Conservation (phyloP, 2,888 invertebrate genomes). For the Entomobrya multifasciata region DNA sequence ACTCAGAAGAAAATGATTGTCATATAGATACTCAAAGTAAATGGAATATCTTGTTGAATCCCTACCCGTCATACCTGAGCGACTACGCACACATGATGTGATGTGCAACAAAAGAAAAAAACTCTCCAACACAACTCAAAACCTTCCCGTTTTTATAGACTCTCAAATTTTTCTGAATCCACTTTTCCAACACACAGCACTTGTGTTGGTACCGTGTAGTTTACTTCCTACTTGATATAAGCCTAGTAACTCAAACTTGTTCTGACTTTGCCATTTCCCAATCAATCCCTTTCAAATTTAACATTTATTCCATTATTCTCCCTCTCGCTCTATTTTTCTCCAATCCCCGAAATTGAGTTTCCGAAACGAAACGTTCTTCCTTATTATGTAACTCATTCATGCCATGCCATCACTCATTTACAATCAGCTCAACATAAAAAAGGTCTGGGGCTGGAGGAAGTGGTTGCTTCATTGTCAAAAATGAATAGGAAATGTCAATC, state of each 20-base stretch:
- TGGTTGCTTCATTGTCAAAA: neutral
- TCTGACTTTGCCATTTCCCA: neutral
- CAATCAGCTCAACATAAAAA: neutral
- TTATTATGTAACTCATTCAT: neutral
- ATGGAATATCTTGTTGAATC: neutral
- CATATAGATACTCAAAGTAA: neutral
- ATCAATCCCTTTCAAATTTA: conserved; percentile 17
- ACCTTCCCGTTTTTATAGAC: no score
- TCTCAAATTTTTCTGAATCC: no score
- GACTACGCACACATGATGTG: no score
- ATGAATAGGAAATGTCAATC: conserved; percentile 39
- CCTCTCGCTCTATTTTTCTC: neutral
- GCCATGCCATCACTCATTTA: neutral
- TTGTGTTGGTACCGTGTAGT: no score
- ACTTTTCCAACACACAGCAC: no score
- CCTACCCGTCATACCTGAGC: no score
- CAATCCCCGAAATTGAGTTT: conserved; percentile 19
- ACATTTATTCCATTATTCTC: neutral
- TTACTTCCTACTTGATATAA: no score
- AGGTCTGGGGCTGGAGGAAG: neutral
- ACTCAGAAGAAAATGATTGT: neutral
- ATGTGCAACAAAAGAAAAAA: no score
- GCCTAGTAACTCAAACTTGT: no score
- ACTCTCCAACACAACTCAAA: no score
- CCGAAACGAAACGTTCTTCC: neutral